Base-by-base conservation (phyloP, 1,140 invertebrate genomes). In the Drosophila nigrodunni region DNA sequence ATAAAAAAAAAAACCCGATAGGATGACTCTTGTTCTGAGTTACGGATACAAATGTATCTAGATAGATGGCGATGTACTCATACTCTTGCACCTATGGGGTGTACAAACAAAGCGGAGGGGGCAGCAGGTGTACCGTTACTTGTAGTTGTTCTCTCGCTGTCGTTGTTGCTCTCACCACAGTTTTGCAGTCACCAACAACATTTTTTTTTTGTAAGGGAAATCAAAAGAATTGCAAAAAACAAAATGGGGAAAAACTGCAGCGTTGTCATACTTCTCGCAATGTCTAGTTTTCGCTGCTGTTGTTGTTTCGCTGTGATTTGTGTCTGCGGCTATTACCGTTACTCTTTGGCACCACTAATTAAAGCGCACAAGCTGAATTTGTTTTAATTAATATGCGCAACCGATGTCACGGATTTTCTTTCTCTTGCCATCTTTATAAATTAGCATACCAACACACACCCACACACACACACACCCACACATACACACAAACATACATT, bases 321-420 rank as follows among this genome's bases (percentile, higher is more conserved):
- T 15, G 7, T 6, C 44, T 47, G 44, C 15, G 50, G 50, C 50
- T 54, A 54, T 54, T 54, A 54, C 50, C 50, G 34, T 83, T 87
- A 77, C 80, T 74, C 83, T 80, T 83, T 80, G 80, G 60, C 79
- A 71, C 71, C 66, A 64, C 78, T 88, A 88, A 88, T 87, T 87
- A 87, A 62, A 82, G 70, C 58, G 68, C 54, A 46, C 64, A 70
- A 69, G 50, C 72, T 67, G 70, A 89, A 87, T 88, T 89, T 80
- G 80, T 78, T 89, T 78, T 70, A 80, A 88, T 88, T 89, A 89
- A 83, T 83, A 80, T 68, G 64, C 74, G 72, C 54, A 54, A 69
- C 64, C 46, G 66, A 47, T 72, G 57, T 35, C 44, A 35, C 30
- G 47, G 21, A 49, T 67, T 68, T 80, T 46, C 67, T 59, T 62